These are phyloP conservation scores for Anastrepha obliqua DNA, from an alignment of 1,140 invertebrate genomes.

Conservation along the genomic window DNA sequence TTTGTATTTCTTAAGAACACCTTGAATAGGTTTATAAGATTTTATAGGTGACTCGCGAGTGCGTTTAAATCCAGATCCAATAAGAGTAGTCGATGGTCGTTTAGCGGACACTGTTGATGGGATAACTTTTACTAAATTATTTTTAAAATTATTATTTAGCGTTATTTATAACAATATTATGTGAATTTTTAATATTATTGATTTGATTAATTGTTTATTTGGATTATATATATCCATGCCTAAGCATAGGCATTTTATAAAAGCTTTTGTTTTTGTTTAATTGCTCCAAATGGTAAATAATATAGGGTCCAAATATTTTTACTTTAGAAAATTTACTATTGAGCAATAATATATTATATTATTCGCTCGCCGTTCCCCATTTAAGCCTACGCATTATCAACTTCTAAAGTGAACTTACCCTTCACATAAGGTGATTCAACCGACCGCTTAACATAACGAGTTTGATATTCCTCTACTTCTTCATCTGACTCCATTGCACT, in stretches of 20 bases:
- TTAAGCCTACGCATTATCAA: not conserved
- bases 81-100: not conserved
- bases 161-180: constrained; percentile 2
- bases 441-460: not conserved
- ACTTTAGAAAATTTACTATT: no score
- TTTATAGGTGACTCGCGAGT: constrained; percentile 18
- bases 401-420: constrained; percentile 41
- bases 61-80: constrained; percentile 31
- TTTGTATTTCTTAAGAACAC: constrained; percentile 43
- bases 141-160: constrained; percentile 23
- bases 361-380: no score
- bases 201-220: not conserved
- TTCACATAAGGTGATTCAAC: constrained; percentile 24
- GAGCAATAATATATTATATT: no score
- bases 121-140: constrained; percentile 25
- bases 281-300: no score
- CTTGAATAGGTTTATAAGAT: constrained; percentile 35
- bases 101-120: constrained; percentile 6
- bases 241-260: not conserved
- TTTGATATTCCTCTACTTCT: constrained; percentile 30
- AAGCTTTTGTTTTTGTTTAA: not conserved
- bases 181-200: not conserved
- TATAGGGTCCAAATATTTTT: not conserved
- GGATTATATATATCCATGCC: not conserved
- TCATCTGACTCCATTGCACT: not conserved